Base-by-base conservation (phyloP, 2,113 vertebrate genomes). In the Pollachius pollachius region DNA sequence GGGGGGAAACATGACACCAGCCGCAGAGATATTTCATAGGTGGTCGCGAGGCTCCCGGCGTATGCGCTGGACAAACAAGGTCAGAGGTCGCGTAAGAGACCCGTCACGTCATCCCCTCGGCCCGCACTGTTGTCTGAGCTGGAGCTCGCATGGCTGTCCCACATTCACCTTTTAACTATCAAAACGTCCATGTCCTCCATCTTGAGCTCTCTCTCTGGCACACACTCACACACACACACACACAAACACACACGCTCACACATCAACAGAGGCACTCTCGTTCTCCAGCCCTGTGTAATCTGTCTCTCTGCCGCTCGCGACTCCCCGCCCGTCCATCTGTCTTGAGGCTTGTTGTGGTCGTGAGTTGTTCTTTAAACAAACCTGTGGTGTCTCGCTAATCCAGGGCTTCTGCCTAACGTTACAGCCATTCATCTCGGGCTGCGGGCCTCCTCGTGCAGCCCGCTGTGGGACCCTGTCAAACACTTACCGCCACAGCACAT, bases 391-490 rank as follows among this genome's bases (percentile, higher is more conserved):
- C 61, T 81, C 17, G 59, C 59, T 81, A 87, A 85, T 83, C 76
- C 80, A 25, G 27, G 69, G 76, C 78, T 84, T 81, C 80, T 85
- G 85, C 72, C 69, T 75, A 75, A 71, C 17, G n/a, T 80, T 82
- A 78, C 68, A 80, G 77, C 62, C 74, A 81, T 83, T 74, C 75
- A 25, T 76, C 64, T 78, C 30, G 69, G 62, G 73, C 77, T 75
- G 52, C 41, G n/a, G 70, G 75, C 81, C 76, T 74, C 64, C 62
- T 77, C 74, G 70, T 72, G 66, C 67, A 76, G 37, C 13, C 19
- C 66, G 72, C 65, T 72, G 64, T 66, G 64, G 19, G 65, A 57
- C 72, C 30, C 62, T 67, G 62, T 67, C 65, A 75, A 71, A 68
- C 65, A 70, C 72, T 17, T 48, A 34, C 58, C 18, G 25, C 23